Percentiles rank a stretch among this genome's conserved stretches.
Evolutionary conservation across 2,113 vertebrate genomes (phyloP).

Genomic region (Ciconia boyciana): DNA sequence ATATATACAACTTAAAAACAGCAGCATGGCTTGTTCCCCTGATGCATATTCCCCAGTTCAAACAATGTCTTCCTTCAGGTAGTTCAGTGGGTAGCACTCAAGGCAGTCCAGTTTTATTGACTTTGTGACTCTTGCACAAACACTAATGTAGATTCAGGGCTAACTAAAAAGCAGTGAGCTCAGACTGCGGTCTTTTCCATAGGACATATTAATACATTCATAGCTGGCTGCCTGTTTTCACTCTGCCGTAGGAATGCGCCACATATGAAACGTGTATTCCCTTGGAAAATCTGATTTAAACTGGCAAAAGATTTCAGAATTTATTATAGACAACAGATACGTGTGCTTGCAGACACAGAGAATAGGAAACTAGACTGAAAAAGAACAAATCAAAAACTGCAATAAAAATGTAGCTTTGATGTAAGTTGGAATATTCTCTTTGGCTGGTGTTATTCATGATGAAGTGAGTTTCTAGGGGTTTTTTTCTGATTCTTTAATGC

Average conservation of each 20-base stretch:
- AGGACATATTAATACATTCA: background rate
- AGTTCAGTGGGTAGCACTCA: background rate
- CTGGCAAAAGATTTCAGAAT: background rate
- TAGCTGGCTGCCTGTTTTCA: background rate
- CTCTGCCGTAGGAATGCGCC: background rate
- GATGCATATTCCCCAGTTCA: background rate
- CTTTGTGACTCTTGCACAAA: background rate
- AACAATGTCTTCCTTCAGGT: background rate
- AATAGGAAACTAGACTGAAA: background rate
- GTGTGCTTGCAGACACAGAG: background rate
- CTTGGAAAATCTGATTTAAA: background rate
- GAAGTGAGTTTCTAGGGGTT: background rate
- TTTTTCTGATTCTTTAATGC: background rate
- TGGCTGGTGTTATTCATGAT: background rate
- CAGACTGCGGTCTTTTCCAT: background rate
- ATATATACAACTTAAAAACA: background rate
- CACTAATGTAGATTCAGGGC: background rate
- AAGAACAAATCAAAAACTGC: background rate
- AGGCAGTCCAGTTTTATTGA: background rate
- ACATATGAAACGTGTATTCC: background rate
- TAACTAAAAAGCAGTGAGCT: background rate
- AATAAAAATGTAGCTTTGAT: background rate
- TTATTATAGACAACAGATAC: background rate
- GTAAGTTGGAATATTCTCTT: background rate
- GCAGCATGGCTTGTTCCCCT: background rate